Base-by-base conservation (phyloP, 2,113 vertebrate species). In the Nymphicus hollandicus region DNA sequence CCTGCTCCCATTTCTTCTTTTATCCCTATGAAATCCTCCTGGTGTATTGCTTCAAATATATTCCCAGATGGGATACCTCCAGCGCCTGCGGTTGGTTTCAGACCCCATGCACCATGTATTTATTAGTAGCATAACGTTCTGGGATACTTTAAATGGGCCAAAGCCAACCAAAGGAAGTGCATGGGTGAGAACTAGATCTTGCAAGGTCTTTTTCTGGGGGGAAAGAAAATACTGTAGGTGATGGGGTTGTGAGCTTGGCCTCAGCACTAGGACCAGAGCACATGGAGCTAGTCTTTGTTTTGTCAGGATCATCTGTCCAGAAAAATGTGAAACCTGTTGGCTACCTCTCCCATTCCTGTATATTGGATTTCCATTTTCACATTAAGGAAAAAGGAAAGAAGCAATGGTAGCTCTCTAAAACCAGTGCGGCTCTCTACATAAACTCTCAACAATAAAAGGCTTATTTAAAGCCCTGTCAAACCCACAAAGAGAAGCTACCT, bases 101-200 rank as follows among this genome's bases (percentile, higher is more conserved):
- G 37, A 35, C 19, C 27, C 39, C 2, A 1, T 3, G 39, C 37
- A 78, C 35, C 12, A 17, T 1, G 1, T 14, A 23, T 3, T 14
- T 10, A 25, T 3, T 14, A 25, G 63, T 15, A 60, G 23, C 29
- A 5, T 2, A 20, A 93, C 2, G 2, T 60, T 86, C 50, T 52
- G 60, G 66, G 82, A 72, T 41, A 63, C 33, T 65, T 80, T 37
- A 35, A 82, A 53, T 7, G 43, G 50, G 14, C 25, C 25, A 56
- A 77, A 52, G 61, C 9, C 9, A 18, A 55, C 28, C 39, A 86
- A 60, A 70, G 73, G 64, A 82, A 31, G 13, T 2, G 8, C 29
- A 6, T 0, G 20, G 10, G 33, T 23, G 27, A 81, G 31, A 66
- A 43, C 27, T 64, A n/a, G 13, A 53, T 52, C 78, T 50, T 55